Evolutionary conservation across 2,113 vertebrate species (phyloP), one percentile per base, ranked within the genome.

Genomic region (Chloropsis hardwickii): DNA sequence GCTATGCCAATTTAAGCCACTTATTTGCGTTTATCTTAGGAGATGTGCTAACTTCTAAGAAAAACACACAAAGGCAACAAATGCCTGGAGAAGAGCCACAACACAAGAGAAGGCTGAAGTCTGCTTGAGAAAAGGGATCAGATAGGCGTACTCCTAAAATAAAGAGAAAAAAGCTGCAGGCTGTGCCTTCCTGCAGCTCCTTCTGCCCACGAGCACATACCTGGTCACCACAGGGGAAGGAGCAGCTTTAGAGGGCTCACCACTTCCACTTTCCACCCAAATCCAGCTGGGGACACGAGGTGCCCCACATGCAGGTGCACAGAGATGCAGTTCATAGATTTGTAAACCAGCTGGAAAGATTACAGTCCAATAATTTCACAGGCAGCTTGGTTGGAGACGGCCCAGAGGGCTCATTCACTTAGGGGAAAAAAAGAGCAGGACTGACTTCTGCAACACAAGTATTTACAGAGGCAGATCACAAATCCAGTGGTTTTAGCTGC

Each of bases 401-500:
- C 53, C 48, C 28, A 45, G 2, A 7, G 57, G 70, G 54, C 66
- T 94, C 39, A 60, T 76, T 87, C 73, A 48, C 81, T 79, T 39
- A 20, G 33, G 18, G 5, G 4, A 1, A 29, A 67, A 62, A 77
- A 71, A 73, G 66, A 89, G 71, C 66, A 92, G 27, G 64, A 33
- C 50, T 94, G 73, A 88, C 72, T 96, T 92, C n/a, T 92, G 72
- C 45, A 84, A 78, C 53, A 42, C 81, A 85, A 89, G 81, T 95
- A 71, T 92, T 80, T 90, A 71, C 45, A 95, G 71, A 91, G 79
- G 71, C 86, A 67, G 78, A 73, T 96, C 96, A 91, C 74, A 90
- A 93, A 96, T 89, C 56, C 94, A 92, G 58, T 45, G 92, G 81
- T 74, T 95, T 95, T 74, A 92, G 82, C 86, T 83, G 86, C 80